Evolutionary conservation across 2,797 vertebrate species (phyloP).

Genomic region (Acanthornis magna): DNA sequence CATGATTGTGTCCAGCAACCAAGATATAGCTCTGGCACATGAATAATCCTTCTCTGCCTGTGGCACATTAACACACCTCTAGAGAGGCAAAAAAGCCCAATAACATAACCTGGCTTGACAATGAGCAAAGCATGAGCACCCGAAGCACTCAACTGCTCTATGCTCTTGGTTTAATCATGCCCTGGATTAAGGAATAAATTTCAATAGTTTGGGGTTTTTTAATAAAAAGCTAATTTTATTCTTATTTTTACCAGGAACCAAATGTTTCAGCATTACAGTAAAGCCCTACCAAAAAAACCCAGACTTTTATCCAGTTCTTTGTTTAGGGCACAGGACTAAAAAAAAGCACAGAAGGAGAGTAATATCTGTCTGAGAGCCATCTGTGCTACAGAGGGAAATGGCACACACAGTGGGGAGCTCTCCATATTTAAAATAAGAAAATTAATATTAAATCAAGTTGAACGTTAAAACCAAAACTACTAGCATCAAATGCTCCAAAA

Average conservation of each 20-base stretch:
- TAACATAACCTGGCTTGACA: neutral
- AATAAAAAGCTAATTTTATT: neutral
- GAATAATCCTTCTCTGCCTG: neutral
- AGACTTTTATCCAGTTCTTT: constrained; percentile 8
- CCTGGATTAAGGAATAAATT: neutral
- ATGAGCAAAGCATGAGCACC: neutral
- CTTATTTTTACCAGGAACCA: neutral
- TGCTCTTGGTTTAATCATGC: neutral
- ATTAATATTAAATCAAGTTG: constrained; percentile 21
- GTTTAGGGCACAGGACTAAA: neutral
- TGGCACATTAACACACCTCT: neutral
- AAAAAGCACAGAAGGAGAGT: neutral
- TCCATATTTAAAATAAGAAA: constrained; percentile 34
- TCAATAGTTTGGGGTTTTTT: neutral
- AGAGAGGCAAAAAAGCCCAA: neutral
- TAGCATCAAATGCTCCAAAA: neutral
- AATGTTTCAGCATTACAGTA: neutral
- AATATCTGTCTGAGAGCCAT: constrained; percentile 25
- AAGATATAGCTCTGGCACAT: neutral
- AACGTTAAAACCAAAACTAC: constrained; percentile 7
- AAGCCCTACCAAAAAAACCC: neutral
- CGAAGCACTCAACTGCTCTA: neutral
- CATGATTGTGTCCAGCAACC: neutral
- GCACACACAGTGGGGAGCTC: neutral
- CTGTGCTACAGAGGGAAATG: constrained; percentile 25